phyloP scores from a whole-genome alignment of 2,797 vertebrate species.

The Eleutherodactylus coqui region DNA sequence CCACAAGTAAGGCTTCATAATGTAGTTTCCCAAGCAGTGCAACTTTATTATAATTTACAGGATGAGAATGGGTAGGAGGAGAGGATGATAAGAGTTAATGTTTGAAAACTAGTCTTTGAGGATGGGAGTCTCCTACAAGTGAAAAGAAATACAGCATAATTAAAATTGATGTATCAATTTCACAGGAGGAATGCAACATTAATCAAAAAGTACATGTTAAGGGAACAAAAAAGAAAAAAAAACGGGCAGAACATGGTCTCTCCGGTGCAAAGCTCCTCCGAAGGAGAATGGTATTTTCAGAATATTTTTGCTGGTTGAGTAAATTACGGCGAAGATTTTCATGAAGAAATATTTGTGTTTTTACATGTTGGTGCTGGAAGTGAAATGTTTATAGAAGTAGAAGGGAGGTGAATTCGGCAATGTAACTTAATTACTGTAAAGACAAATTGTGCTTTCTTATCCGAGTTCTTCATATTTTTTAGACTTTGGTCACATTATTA shows the following conservation, averaged over 20 bases:
- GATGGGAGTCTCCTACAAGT: slow-evolving; percentile 66
- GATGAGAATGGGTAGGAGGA: slow-evolving; percentile 56
- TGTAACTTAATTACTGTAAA: not conserved
- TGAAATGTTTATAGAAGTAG: slow-evolving; percentile 23
- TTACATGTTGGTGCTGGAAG: slow-evolving; percentile 5
- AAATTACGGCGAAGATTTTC: slow-evolving; percentile 29
- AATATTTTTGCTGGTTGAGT: slow-evolving; percentile 10
- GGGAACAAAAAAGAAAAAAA: slow-evolving; percentile 32
- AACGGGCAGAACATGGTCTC: slow-evolving; percentile 22
- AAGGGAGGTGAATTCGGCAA: not conserved
- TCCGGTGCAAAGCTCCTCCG: not conserved
- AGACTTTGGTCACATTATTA: not conserved
- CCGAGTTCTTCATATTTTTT: not conserved
- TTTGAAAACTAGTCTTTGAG: slow-evolving; percentile 72
- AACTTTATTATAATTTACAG: slow-evolving; percentile 68
- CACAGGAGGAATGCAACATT: slow-evolving; percentile 69
- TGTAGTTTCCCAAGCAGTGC: slow-evolving; percentile 64
- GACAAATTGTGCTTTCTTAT: slow-evolving; percentile 8
- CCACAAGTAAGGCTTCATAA: slow-evolving; percentile 59
- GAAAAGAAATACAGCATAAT: slow-evolving; percentile 69
- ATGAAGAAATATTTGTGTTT: slow-evolving; percentile 32
- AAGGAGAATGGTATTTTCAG: not conserved
- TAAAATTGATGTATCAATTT: slow-evolving; percentile 71
- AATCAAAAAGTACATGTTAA: slow-evolving; percentile 66
- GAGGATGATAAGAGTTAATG: slow-evolving; percentile 70